Evolutionary conservation across 2,113 vertebrate species (phyloP), one percentile per base, ranked within the genome.

Genomic region (Equus przewalskii): DNA sequence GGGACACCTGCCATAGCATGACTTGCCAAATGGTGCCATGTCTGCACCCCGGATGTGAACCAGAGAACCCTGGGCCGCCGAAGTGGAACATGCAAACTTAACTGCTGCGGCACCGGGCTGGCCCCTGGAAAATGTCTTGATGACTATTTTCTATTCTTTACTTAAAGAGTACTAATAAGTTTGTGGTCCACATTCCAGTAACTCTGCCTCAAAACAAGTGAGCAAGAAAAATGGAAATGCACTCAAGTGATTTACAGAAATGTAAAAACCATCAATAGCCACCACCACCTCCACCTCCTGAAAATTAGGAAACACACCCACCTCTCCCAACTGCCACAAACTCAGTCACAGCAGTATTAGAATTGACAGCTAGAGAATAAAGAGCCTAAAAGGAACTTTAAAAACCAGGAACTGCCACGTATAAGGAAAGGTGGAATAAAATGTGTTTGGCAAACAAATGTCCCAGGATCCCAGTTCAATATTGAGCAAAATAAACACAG

Each of bases 221-320:
- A 75, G 11, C 28, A 94, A 72, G 46, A 84, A 93, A 80, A 94
- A 78, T 51, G 58, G 30, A 80, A 93, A 93, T 12, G 19, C 4
- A 72, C 15, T 89, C 78, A 85, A 93, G 46, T 84, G 54, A 81
- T 70, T 91, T 88, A 15, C 54, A 96, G 58, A 96, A 91, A 84
- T 26, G 60, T 79, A 72, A 94, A 87, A 72, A 33, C 86, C 41
- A 72, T 46, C 28, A 86, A 3, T 24, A 91, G 73, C n/a, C 46
- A 75, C 41, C 36, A 76, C 60, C 36, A 49, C 33, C 12, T 21
- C 8, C 18, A 5, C 2, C 58, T 28, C 69, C 36, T 15, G 16
- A 36, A 33, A 92, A 75, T 41, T 30, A 67, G 69, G 62, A 73
- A 86, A 89, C 62, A 94, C 11, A 92, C 14, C 46, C 46, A 49